phyloP scores from a whole-genome alignment of 2,113 vertebrate species.

The Hippocampus mohnikei region DNA sequence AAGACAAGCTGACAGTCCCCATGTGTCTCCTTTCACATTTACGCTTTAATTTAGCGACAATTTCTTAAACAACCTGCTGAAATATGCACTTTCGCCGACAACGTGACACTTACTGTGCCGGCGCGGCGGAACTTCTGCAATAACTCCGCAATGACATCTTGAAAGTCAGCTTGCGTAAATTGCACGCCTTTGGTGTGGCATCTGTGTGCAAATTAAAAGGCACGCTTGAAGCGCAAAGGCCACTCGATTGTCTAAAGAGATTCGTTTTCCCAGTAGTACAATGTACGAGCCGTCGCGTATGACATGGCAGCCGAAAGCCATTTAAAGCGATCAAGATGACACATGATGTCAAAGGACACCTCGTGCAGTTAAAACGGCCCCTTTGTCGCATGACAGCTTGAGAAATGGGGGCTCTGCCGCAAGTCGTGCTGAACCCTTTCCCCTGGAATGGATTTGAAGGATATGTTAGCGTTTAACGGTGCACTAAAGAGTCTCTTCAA shows the following conservation, averaged over 20 bases:
- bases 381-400: neutral
- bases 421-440: neutral
- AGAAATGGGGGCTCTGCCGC: neutral
- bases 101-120: constrained; percentile 1
- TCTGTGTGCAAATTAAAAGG: constrained; percentile 18
- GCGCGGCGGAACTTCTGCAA: neutral
- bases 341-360: neutral
- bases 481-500: too few relatives aligned
- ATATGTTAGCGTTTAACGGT: too few relatives aligned
- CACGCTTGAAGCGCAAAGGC: constrained; percentile 10
- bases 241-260: constrained; percentile 39
- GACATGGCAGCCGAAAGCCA: constrained; percentile 43
- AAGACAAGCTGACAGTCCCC: constrained; percentile 37
- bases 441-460: too few relatives aligned
- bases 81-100: constrained; percentile 33
- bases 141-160: neutral
- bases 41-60: constrained; percentile 19
- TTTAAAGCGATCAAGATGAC: constrained; percentile 33
- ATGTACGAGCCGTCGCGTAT: constrained; percentile 26
- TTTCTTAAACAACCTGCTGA: neutral
- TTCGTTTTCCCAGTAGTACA: neutral
- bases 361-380: neutral
- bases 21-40: constrained; percentile 30
- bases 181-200: neutral
- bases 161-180: constrained; percentile 3